Evolutionary conservation across 2,797 vertebrate species (phyloP), one percentile per base, ranked within the genome.

Genomic region (Bovichtus diacanthus): DNA sequence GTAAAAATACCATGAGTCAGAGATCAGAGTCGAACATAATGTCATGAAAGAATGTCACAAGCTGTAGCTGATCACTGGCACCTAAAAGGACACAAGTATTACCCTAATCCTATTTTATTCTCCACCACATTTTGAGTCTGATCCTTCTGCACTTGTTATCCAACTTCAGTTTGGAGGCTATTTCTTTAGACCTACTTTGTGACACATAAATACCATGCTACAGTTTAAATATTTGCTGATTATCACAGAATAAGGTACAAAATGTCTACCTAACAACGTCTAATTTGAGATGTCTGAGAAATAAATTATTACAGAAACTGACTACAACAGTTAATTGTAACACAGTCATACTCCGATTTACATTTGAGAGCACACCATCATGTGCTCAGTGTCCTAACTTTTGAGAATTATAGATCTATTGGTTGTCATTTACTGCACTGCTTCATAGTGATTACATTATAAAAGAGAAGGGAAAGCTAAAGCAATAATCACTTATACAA

Each of bases 191-290:
- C 82, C 90, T 91, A 88, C 78, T 86, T 85, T 84, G 78, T 88
- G 86, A 93, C 90, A 92, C 88, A 91, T 85, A 93, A 89, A 92
- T 91, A 92, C 93, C 94, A 95, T 96, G 95, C 94, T 94, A 92
- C 88, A 92, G 92, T 92, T 94, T 92, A 95, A 95, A 95, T 94
- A 95, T 90, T 91, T 88, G 82, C 82, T 78, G 88, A 90, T 87
- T 85, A 93, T 90, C 84, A 94, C 91, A 92, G 87, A 88, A 85
- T 83, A 93, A 92, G 83, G 90, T 93, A 95, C 90, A 92, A 95
- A 95, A 95, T 93, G 92, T 90, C 88, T 91, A 95, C 83, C 88
- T 88, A 93, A 90, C 92, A 84, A 91, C 84, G 85, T 91, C 84
- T 83, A 91, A 87, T 84, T 85, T 88, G 83, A 90, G 88, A 81